These are phyloP conservation scores for Caretta caretta DNA, from an alignment of 2,113 vertebrate species.

Conservation along the genomic window DNA sequence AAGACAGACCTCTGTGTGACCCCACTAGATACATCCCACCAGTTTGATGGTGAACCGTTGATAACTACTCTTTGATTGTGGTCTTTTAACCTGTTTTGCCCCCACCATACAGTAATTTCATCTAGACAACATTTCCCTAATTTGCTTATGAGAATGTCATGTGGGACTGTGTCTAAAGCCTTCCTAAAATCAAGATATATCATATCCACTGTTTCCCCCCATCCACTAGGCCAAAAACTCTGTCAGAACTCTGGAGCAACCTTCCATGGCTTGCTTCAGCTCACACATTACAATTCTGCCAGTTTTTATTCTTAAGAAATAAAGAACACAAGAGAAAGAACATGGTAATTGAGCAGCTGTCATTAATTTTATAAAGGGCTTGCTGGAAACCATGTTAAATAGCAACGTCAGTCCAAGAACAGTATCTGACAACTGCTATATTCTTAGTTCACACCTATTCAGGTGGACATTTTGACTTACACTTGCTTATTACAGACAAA, in stretches of 20 bases:
- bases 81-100: background rate
- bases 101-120: background rate
- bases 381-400: background rate
- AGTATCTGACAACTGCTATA: background rate
- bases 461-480: background rate
- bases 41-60: background rate
- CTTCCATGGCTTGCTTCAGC: background rate
- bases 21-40: background rate
- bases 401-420: background rate
- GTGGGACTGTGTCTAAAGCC: background rate
- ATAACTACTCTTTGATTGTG: background rate
- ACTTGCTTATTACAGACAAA: background rate
- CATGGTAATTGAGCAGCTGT: background rate
- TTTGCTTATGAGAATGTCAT: background rate
- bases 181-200: background rate
- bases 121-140: background rate
- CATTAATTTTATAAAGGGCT: background rate
- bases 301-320: background rate
- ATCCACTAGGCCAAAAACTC: too few species aligned
- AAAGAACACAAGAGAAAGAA: background rate
- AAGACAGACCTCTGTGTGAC: background rate
- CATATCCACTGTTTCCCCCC: background rate
- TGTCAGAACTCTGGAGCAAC: too few species aligned
- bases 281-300: background rate
- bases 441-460: background rate